These are phyloP conservation scores for Arrhopalites spinosus DNA, from an alignment of 2,888 invertebrate genomes.

Conservation along the genomic window DNA sequence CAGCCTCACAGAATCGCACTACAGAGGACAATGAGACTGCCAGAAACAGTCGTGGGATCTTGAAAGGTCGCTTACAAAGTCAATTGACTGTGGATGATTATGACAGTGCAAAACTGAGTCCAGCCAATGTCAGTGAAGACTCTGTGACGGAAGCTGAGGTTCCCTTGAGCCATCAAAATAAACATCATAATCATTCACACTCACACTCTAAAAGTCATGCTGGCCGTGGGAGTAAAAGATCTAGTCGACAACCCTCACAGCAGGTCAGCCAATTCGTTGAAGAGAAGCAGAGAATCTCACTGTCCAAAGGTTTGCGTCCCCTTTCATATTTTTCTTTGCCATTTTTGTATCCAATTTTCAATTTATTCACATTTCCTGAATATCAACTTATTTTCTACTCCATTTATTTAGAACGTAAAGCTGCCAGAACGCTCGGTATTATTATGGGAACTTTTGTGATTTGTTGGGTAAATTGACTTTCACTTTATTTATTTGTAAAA, in stretches of 20 bases:
- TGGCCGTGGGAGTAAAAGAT: slow-evolving; percentile 48
- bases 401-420: slow-evolving; percentile 43
- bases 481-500: no score
- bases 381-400: neutral
- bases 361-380: no score
- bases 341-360: neutral
- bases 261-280: slow-evolving; percentile 60
- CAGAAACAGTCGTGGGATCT: slow-evolving; percentile 43
- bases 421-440: slow-evolving; percentile 51
- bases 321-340: neutral
- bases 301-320: slow-evolving; percentile 68
- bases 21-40: slow-evolving; percentile 42
- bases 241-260: slow-evolving; percentile 49
- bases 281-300: slow-evolving; percentile 68
- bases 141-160: slow-evolving; percentile 65
- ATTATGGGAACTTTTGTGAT: slow-evolving; percentile 50
- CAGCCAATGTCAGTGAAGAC: slow-evolving; percentile 61
- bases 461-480: slow-evolving; percentile 44
- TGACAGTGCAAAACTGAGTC: slow-evolving; percentile 47
- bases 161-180: slow-evolving; percentile 57
- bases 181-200: slow-evolving; percentile 42
- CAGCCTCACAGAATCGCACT: neutral
- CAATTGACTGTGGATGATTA: slow-evolving; percentile 50
- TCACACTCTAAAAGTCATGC: slow-evolving; percentile 14
- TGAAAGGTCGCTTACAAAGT: slow-evolving; percentile 47